A percentile compares a stretch with the other conserved stretches of the same genome.
These are phyloP conservation scores for Glaucidium brasilianum DNA, from an alignment of 2,113 vertebrate genomes.

Conservation along the genomic window DNA sequence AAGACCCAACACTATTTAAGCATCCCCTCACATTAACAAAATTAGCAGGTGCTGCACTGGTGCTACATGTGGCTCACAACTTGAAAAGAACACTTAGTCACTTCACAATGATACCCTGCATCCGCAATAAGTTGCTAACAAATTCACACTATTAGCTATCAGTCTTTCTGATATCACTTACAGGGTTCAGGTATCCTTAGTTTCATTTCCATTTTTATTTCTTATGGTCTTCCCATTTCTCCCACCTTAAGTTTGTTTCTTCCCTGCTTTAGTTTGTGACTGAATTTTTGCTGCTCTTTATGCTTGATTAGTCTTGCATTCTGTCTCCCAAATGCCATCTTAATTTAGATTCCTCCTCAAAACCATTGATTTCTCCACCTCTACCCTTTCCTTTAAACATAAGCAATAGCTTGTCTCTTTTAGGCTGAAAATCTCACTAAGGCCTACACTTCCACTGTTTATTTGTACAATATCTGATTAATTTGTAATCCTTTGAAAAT, in stretches of 20 bases:
- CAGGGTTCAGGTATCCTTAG: neutral
- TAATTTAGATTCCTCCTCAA: neutral
- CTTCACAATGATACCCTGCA: neutral
- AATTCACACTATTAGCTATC: neutral
- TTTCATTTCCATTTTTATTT: neutral
- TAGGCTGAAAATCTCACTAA: neutral
- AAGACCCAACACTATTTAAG: neutral
- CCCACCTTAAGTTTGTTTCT: neutral
- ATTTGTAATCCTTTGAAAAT: conserved; percentile 31
- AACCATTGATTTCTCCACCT: neutral
- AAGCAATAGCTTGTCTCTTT: neutral
- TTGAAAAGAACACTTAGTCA: neutral
- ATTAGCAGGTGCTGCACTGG: neutral
- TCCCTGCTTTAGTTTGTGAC: neutral
- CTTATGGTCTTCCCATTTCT: neutral
- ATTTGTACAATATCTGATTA: conserved; percentile 19
- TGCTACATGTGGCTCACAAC: neutral
- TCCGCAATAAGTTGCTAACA: neutral
- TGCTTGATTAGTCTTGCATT: neutral
- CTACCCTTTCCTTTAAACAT: neutral
- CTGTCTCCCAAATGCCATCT: neutral
- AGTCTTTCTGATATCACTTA: neutral
- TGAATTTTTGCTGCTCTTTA: neutral
- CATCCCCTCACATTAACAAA: neutral
- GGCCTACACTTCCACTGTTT: neutral